Conservation (phyloP, 2,888 invertebrate genomes). For the Asteroscopus sphinx region DNA sequence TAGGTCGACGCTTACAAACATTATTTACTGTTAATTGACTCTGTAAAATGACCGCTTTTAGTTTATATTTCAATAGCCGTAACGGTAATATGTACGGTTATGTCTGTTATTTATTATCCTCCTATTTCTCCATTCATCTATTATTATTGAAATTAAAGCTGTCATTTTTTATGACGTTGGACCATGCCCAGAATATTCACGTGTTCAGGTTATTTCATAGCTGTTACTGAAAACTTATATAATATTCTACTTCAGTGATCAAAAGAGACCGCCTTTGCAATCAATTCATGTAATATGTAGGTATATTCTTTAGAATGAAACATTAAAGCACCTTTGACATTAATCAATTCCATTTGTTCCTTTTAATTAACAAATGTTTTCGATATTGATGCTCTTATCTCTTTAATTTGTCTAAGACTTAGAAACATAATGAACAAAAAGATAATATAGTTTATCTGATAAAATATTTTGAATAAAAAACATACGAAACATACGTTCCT, state of each 20-base stretch:
- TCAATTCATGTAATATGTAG: background rate
- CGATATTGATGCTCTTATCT: constrained; percentile 10
- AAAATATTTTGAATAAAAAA: background rate
- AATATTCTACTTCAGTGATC: background rate
- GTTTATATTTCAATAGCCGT: constrained; percentile 54
- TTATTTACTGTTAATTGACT: constrained; percentile 63
- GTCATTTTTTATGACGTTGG: constrained; percentile 29
- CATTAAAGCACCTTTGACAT: background rate
- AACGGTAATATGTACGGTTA: constrained; percentile 53
- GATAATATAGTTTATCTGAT: constrained; percentile 9
- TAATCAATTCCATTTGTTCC: constrained; percentile 8
- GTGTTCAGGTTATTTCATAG: constrained; percentile 18
- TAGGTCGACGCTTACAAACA: constrained; percentile 35
- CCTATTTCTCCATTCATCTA: constrained; percentile 52
- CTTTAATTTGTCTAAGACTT: constrained; percentile 12
- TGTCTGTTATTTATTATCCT: constrained; percentile 47
- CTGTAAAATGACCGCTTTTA: constrained; percentile 45
- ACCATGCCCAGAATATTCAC: constrained; percentile 14
- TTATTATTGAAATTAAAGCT: constrained; percentile 51
- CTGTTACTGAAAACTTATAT: background rate
- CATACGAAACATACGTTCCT: constrained; percentile 6
- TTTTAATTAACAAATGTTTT: constrained; percentile 20
- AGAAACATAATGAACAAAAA: background rate
- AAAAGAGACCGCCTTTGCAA: constrained; percentile 3
- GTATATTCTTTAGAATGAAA: background rate